Evolutionary conservation across 2,888 invertebrate species (phyloP).

Genomic region (Ectemnius lituratus): DNA sequence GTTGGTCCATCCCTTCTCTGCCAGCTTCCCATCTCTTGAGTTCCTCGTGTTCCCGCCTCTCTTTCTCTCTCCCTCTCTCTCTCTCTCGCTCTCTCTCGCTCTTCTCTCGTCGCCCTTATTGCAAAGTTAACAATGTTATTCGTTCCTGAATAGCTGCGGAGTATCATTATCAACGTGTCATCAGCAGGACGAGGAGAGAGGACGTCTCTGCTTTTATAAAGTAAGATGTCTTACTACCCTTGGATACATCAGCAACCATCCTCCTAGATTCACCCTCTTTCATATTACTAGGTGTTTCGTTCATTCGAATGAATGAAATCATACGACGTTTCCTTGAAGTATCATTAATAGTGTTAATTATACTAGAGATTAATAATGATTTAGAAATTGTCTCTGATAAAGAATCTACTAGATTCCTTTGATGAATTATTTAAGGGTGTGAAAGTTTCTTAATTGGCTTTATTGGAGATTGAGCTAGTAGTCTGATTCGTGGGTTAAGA

Average conservation of each 20-base stretch:
- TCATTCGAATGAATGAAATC: constrained; percentile 14
- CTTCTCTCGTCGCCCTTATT: constrained; percentile 65
- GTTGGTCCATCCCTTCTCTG: constrained; percentile 32
- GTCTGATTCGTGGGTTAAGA: too few relatives aligned
- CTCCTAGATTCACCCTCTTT: constrained; percentile 26
- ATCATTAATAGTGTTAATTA: too few relatives aligned
- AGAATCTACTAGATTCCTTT: too few relatives aligned
- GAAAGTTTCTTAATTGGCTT: too few relatives aligned
- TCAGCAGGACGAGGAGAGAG: constrained; percentile 67
- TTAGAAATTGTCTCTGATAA: too few relatives aligned
- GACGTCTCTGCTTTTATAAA: constrained; percentile 56
- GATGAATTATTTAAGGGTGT: too few relatives aligned
- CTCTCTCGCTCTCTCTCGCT: constrained; percentile 34
- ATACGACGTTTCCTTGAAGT: neutral
- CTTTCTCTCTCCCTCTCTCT: constrained; percentile 34
- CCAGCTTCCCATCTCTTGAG: constrained; percentile 35
- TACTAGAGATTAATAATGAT: too few relatives aligned
- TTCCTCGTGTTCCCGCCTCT: constrained; percentile 14
- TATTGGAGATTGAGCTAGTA: too few relatives aligned
- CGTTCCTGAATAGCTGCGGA: constrained; percentile 72
- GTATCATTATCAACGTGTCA: constrained; percentile 76
- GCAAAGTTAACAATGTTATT: constrained; percentile 77
- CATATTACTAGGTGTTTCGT: constrained; percentile 34
- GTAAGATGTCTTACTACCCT: constrained; percentile 45
- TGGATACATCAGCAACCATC: constrained; percentile 38